Base-by-base conservation (phyloP, 2,888 invertebrate species). In the Schizaphis graminum region DNA sequence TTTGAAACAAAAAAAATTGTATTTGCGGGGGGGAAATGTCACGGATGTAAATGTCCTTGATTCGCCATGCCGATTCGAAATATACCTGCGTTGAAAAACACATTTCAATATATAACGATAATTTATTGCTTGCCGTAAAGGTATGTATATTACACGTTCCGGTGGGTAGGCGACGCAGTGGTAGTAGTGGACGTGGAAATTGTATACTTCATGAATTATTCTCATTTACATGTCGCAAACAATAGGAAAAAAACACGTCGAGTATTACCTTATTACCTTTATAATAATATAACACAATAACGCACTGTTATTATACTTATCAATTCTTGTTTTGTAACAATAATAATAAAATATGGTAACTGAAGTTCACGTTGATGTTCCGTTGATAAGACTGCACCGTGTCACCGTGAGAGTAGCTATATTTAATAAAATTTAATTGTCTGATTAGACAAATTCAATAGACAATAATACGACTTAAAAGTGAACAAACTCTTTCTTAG, bases 191-290 rank as follows among this genome's bases (percentile, higher is more conserved):
- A 67, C 67, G n/a, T 67, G 26, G n/a, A 67, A 67, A 67, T 86
- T 28, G n/a, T 67, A 47, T 61, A 35, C 61, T 61, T 67, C 35
- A 86, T 61, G 91, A 91, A 91, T 92, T 92, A 87, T 87, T 92
- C 92, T 49, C 49, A 49, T 91, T 91, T 91, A 91, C 91, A 86
- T 86, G 86, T 61, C 91, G 26, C 61, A 87, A 61, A 92, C 61
- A 61, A 61, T 87, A 90, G 21, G 24, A 85, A 90, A 92, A 92
- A 91, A 87, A 28, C 44, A 56, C 24, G 57, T 53, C 41, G 16
- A 53, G 49, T 35, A 35, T 44, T 85, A 53, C 53, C 53, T 53
- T 53, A 53, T 53, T 53, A 53, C 21, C 53, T 53, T 53, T 53
- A 53, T 53, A 53, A 53, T 35, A 89, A 26, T 85, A 61, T 35